Evolutionary conservation across 2,797 vertebrate species (phyloP), one percentile per base, ranked within the genome.

Genomic region (Anguilla marmorata): DNA sequence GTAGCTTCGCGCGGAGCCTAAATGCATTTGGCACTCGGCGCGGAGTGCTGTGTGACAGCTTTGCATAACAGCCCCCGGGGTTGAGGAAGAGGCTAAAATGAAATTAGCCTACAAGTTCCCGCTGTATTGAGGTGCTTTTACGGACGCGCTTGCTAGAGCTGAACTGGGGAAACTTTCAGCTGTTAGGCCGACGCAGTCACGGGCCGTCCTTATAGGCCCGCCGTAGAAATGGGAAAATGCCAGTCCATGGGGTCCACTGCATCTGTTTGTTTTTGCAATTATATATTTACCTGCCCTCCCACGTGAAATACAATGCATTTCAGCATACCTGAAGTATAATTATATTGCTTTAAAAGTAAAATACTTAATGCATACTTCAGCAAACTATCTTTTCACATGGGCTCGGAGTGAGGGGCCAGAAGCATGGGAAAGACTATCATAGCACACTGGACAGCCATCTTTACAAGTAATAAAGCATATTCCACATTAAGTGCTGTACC

Each of bases 21-120:
- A 60, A 50, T 2, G 45, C 79, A 12, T 79, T 79, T 79, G 74
- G 74, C 74, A 45, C 79, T 80, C 76, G 5, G 76, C 76, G 11
- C 74, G 9, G 74, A 27, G 30, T 33, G 6, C 79, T 24, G 56
- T 24, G 84, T 14, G 84, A 37, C 74, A 58, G 21, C 37, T 60
- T 45, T 37, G 80, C 76, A 76, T 41, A 79, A 41, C 33, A 41
- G 74, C 74, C 74, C 74, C 19, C 74, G 74, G 74, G 74, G 74
- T 21, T 41, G 74, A 41, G 74, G 74, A 79, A 79, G 7, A 79
- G 74, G 74, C 74, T 79, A 37, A 79, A 79, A 79, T 41, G 74
- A 41, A 79, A 79, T 41, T 37, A 79, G 16, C 16, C 3, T 79
- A 79, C 19, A 7, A 41, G 33, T 7, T 79, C 74, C 16, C 16